Conservation (phyloP, 2,797 vertebrate genomes). For the Halcyon chelicuti region DNA sequence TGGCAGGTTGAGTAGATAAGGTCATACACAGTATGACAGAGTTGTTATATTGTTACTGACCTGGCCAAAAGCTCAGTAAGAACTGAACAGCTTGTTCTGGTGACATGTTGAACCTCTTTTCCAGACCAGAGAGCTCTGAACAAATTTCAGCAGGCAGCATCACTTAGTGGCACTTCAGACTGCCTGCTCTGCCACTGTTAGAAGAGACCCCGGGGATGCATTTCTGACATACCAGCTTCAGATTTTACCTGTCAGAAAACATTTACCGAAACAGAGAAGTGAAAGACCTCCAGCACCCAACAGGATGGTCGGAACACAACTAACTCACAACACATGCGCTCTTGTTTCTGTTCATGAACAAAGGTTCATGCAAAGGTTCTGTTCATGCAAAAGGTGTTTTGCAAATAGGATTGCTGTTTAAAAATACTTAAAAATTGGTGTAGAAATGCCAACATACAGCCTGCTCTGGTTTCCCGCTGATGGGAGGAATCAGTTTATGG, state of each 20-base stretch:
- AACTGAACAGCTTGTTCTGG: not conserved
- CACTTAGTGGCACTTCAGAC: not conserved
- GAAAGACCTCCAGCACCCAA: not conserved
- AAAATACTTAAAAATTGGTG: not conserved
- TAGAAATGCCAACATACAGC: not conserved
- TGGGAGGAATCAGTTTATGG: not conserved
- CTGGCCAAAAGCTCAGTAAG: not conserved
- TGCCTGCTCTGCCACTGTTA: not conserved
- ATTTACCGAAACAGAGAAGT: not conserved
- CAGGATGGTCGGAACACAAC: not conserved
- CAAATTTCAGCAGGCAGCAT: conserved; percentile 5
- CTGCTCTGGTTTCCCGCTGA: not conserved
- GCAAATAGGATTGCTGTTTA: not conserved
- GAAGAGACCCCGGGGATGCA: not conserved
- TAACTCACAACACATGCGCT: rapidly evolving
- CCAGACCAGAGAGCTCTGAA: not conserved
- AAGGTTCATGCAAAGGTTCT: too few relatives aligned
- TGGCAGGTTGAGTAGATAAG: not conserved
- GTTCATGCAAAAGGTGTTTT: not conserved
- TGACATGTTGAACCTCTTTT: not conserved
- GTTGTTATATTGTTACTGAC: not conserved
- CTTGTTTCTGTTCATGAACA: not conserved
- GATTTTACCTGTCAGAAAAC: not conserved
- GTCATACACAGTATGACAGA: not conserved
- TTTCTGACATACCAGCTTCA: not conserved